Conservation (phyloP, 1,140 invertebrate genomes). For the Eurosta solidaginis region DNA sequence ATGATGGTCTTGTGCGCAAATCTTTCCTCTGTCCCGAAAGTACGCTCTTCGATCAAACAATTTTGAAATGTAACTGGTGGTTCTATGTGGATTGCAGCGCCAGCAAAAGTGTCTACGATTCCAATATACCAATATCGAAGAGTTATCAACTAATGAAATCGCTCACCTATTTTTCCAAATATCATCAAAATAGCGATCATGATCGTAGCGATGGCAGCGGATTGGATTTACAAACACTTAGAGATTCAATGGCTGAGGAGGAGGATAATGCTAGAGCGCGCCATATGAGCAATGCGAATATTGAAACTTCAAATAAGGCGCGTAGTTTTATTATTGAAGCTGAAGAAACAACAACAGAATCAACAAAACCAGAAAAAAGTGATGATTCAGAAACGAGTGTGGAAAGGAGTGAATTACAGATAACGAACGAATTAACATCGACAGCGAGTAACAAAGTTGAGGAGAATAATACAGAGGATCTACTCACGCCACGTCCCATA, state of each 20-base stretch:
- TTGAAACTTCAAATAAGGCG: neutral
- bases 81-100: slow-evolving; percentile 87
- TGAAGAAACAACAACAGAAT: neutral
- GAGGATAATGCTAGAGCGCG: neutral
- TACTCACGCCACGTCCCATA: neutral
- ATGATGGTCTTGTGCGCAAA: slow-evolving; percentile 85
- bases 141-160: slow-evolving; percentile 91
- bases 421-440: neutral
- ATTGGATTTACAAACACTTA: slow-evolving; percentile 47
- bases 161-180: slow-evolving; percentile 79
- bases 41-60: slow-evolving; percentile 85
- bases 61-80: slow-evolving; percentile 91
- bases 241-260: slow-evolving; percentile 53
- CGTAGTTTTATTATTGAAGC: neutral
- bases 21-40: slow-evolving; percentile 87
- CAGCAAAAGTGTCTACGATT: slow-evolving; percentile 79
- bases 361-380: neutral
- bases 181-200: slow-evolving; percentile 62
- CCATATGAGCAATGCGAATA: neutral
- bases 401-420: neutral
- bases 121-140: slow-evolving; percentile 87
- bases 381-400: neutral
- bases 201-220: slow-evolving; percentile 46
- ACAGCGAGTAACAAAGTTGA: neutral
- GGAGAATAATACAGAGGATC: neutral